Conservation (phyloP, 2,113 vertebrate genomes). For the Dipodomys spectabilis region DNA sequence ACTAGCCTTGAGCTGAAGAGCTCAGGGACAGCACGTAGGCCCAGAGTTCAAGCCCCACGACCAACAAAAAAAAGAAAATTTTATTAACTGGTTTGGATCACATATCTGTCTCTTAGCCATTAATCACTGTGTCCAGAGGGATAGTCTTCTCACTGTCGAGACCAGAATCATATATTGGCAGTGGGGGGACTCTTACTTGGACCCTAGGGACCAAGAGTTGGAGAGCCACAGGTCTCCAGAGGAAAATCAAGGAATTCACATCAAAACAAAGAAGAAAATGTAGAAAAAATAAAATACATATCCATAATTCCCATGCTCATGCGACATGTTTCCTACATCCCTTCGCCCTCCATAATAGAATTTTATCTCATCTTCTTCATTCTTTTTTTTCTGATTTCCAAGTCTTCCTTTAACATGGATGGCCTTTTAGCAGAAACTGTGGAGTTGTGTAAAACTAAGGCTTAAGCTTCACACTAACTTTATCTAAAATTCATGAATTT, state of each 20-base stretch:
- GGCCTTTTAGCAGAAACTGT: constrained; percentile 40
- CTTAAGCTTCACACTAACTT: constrained; percentile 14
- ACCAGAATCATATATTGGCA: neutral
- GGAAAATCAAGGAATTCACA: neutral
- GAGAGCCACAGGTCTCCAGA: neutral
- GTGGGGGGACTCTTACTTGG: neutral
- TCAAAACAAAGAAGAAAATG: neutral
- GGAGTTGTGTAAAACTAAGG: constrained; percentile 28
- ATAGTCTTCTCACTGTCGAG: neutral
- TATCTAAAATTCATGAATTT: constrained; percentile 60
- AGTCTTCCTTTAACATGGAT: neutral
- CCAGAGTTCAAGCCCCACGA: too few species aligned
- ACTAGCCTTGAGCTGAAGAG: too few species aligned
- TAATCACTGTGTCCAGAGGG: neutral
- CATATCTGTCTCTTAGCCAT: neutral
- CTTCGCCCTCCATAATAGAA: neutral
- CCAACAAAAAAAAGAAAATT: neutral
- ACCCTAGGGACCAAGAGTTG: neutral
- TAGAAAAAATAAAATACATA: neutral
- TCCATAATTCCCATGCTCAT: neutral
- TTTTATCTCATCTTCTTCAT: neutral
- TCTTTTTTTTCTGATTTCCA: neutral
- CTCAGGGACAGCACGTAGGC: too few species aligned
- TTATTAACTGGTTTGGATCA: neutral
- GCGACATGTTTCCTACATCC: fast-evolving